A percentile compares a stretch with the other conserved stretches of the same genome.
phyloP scores from a whole-genome alignment of 2,113 vertebrate genomes.

The Equus quagga region DNA sequence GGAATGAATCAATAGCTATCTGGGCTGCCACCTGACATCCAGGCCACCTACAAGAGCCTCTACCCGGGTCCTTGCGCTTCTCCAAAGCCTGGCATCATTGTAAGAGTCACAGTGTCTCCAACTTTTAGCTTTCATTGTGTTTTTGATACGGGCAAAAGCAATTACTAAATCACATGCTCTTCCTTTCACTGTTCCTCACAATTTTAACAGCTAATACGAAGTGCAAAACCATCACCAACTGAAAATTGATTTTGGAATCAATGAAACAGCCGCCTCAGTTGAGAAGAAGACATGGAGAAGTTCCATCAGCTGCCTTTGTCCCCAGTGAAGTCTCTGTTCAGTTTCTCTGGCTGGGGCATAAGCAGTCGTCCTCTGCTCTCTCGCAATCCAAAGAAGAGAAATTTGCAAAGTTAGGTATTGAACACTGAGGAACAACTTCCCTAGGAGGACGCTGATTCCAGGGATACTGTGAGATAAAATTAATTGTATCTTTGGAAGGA shows the following conservation, averaged over 20 bases:
- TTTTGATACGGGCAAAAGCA: constrained; percentile 76
- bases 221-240: constrained; percentile 83
- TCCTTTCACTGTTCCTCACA: constrained; percentile 74
- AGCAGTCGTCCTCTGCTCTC: neutral
- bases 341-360: constrained; percentile 45
- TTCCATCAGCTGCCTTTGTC: constrained; percentile 45
- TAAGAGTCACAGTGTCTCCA: neutral
- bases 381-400: neutral
- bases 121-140: constrained; percentile 51
- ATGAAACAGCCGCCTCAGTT: constrained; percentile 76
- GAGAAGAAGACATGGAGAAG: constrained; percentile 38
- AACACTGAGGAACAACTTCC: neutral
- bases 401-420: neutral
- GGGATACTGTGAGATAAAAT: neutral
- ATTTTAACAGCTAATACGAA: constrained; percentile 80
- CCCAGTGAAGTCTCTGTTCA: neutral
- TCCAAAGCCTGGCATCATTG: neutral
- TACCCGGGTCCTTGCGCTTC: neutral
- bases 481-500: neutral
- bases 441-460: neutral
- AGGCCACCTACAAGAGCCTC: neutral
- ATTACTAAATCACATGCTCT: constrained; percentile 80
- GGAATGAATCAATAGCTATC: neutral
- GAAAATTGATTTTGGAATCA: constrained; percentile 87
- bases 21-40: neutral